phyloP scores from a whole-genome alignment of 2,797 vertebrate genomes.

The Etheostoma perlongum region DNA sequence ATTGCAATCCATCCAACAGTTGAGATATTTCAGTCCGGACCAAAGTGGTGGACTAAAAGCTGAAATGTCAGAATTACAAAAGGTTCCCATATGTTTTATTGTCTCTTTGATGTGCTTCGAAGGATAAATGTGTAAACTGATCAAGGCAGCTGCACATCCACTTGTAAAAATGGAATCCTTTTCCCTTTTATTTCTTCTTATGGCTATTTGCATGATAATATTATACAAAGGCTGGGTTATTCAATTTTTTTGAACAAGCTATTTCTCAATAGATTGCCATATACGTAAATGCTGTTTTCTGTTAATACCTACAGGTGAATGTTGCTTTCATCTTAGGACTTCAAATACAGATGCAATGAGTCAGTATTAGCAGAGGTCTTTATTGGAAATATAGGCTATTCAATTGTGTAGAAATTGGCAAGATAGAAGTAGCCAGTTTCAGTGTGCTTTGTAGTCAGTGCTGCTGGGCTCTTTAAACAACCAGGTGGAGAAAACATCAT shows the following conservation, averaged over 20 bases:
- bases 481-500: slow-evolving; percentile 8
- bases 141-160: background rate
- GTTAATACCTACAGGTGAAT: no score
- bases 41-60: background rate
- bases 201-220: no score
- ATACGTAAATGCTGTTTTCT: no score
- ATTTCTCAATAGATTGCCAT: no score
- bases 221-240: no score
- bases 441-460: background rate
- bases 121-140: background rate
- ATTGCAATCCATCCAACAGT: no score
- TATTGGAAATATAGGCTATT: slow-evolving; percentile 44
- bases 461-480: slow-evolving; percentile 16
- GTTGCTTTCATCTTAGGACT: background rate
- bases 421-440: background rate
- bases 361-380: slow-evolving; percentile 41
- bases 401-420: slow-evolving; percentile 8
- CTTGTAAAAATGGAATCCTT: no score
- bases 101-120: background rate
- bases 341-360: slow-evolving; percentile 2
- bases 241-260: no score
- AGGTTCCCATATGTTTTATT: background rate
- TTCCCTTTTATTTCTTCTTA: no score
- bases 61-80: background rate
- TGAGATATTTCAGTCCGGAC: no score